These are phyloP conservation scores for Patella depressa DNA, from an alignment of 2,888 invertebrate genomes.

Conservation along the genomic window DNA sequence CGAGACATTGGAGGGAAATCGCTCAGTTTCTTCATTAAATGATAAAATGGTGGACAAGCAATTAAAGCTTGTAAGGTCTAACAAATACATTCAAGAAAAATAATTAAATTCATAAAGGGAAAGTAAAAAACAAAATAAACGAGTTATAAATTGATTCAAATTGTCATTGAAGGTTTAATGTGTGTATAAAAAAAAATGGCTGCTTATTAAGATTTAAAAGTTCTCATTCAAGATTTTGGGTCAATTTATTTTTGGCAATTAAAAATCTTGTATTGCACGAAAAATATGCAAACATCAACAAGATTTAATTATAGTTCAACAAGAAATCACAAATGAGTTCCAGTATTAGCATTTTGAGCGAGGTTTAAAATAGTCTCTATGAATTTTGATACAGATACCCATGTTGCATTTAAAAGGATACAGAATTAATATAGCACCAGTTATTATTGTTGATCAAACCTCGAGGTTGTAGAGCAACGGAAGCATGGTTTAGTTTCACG, in stretches of 20 bases:
- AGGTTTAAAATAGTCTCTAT: background rate
- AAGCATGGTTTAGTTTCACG: constrained; percentile 60
- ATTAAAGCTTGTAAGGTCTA: constrained; percentile 90
- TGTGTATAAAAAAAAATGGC: too few species aligned
- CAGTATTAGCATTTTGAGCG: background rate
- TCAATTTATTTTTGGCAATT: too few species aligned
- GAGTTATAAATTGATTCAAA: too few species aligned
- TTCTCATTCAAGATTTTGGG: too few species aligned
- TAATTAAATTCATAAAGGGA: too few species aligned
- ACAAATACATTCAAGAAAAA: constrained; percentile 28
- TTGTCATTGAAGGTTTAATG: too few species aligned
- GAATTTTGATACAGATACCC: background rate
- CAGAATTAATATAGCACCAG: constrained; percentile 95
- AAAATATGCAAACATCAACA: too few species aligned
- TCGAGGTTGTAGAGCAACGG: constrained; percentile 86
- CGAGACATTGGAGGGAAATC: constrained; percentile 73
- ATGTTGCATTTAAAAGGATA: constrained; percentile 51
- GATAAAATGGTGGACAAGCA: constrained; percentile 95
- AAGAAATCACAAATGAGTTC: background rate
- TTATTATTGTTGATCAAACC: constrained; percentile 94
- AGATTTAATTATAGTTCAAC: too few species aligned
- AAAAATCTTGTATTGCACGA: too few species aligned
- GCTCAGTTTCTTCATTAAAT: constrained; percentile 86
- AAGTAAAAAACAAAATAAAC: too few species aligned
- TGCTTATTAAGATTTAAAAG: too few species aligned